Evolutionary conservation across 2,888 invertebrate species (phyloP).

Genomic region (Protonemura montana): DNA sequence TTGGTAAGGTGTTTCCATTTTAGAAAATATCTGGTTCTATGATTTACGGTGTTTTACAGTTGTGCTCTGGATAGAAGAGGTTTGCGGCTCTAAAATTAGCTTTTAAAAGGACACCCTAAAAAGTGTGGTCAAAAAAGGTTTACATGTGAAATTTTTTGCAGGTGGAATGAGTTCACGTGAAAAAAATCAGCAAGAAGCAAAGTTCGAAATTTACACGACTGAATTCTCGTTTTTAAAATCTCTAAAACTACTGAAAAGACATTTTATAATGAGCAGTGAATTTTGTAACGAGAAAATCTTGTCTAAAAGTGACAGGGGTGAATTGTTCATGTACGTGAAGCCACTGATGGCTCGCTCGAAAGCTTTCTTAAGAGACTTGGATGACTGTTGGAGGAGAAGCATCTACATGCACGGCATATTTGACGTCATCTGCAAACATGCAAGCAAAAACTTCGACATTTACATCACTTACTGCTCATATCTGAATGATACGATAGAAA

Average conservation of each 20-base stretch:
- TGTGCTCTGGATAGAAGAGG: no score
- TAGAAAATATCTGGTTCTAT: not conserved
- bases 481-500: not conserved
- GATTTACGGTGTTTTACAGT: no score
- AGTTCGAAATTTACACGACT: slow-evolving; percentile 26
- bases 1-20: not conserved
- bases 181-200: slow-evolving; percentile 16
- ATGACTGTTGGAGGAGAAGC: not conserved
- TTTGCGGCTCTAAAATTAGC: no score
- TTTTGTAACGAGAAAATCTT: not conserved
- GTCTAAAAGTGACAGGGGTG: not conserved
- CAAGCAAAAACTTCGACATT: not conserved
- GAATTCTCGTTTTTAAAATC: slow-evolving; percentile 1
- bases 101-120: no score
- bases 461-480: slow-evolving; percentile 14
- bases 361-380: slow-evolving; percentile 8
- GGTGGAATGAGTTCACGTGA: not conserved
- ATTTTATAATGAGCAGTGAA: not conserved
- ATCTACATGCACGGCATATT: not conserved
- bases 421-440: not conserved
- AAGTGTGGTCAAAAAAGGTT: no score
- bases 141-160: not conserved
- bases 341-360: not conserved
- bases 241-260: not conserved
- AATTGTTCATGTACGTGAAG: not conserved